phyloP scores from a whole-genome alignment of 2,888 invertebrate species.

The Ferrisia virgata region DNA sequence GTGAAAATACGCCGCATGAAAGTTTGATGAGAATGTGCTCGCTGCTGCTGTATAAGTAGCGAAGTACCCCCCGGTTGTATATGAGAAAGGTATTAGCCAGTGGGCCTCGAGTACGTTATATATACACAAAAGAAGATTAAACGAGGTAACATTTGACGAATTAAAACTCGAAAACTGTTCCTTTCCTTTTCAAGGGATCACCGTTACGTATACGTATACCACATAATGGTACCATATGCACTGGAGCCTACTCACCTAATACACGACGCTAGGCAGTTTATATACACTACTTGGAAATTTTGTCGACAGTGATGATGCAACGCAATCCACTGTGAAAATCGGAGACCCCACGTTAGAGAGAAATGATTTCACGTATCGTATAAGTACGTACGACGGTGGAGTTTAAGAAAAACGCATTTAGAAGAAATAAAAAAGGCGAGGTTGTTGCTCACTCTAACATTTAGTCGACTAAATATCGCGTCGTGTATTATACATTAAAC shows the following conservation, averaged over 20 bases:
- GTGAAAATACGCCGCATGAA: conserved; percentile 9
- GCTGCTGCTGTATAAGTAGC: too few relatives aligned
- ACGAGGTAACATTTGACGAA: conserved; percentile 14
- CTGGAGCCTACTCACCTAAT: neutral
- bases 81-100: neutral
- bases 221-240: neutral
- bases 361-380: neutral
- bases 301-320: neutral
- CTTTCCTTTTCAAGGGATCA: conserved; percentile 1
- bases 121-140: conserved; percentile 7
- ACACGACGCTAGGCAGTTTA: neutral
- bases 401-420: neutral
- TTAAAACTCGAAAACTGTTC: neutral
- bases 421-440: neutral
- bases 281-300: neutral
- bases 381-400: too few relatives aligned
- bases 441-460: too few relatives aligned
- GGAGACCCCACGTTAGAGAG: neutral
- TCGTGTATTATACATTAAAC: neutral
- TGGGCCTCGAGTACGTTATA: too few relatives aligned
- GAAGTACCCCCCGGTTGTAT: too few relatives aligned
- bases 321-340: neutral
- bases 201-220: neutral
- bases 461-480: too few relatives aligned
- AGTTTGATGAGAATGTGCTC: neutral